Base-by-base conservation (phyloP, 1,140 invertebrate genomes). In the Aphelenchoides avenae region DNA sequence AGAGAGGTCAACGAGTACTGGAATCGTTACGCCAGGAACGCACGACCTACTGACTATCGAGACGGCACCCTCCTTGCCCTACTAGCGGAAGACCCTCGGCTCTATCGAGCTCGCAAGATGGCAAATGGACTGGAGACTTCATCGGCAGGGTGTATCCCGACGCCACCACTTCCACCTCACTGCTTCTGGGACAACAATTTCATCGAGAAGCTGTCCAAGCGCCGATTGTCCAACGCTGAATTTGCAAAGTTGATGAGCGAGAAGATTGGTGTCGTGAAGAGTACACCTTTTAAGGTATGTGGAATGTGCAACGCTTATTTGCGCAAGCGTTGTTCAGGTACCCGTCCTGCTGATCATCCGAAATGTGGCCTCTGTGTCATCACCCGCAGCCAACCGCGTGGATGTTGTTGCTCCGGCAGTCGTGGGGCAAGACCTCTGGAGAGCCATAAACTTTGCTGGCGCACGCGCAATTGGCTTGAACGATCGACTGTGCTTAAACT, bases 31-130 rank as follows among this genome's bases (percentile, higher is more conserved):
- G 5, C 44, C 33, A 22, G 15, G 5, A n/a, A 37, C 20, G 30
- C 43, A 26, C 44, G 24, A 31, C 56, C 40, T 15, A 44, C 27
- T 34, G 41, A 30, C 52, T 42, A 61, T 29, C 55, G 18, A 27
- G 41, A 61, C 46, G 57, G 57, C 6, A 15, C 29, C 15, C 13
- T 65, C 15, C 46, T 48, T 36, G 26, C 15, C 22, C 39, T 60
- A 26, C 29, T 60, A 15, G 29, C 63, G n/a, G 57, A 60, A 34
- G 57, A 60, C 39, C 57, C 57, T 13, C 57, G 57, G 27, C 30
- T 54, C 24, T 54, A 48, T 31, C 52, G 49, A 36, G 52, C 29
- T 6, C n/a, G 24, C 24, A 31, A n/a, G 15, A 33, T 48, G n/a
- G 22, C 24, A 15, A 49, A 49, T 13, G 27, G 11, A 33, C 29